Conservation (phyloP, 1,140 invertebrate genomes). For the Drosophila nasuta region DNA sequence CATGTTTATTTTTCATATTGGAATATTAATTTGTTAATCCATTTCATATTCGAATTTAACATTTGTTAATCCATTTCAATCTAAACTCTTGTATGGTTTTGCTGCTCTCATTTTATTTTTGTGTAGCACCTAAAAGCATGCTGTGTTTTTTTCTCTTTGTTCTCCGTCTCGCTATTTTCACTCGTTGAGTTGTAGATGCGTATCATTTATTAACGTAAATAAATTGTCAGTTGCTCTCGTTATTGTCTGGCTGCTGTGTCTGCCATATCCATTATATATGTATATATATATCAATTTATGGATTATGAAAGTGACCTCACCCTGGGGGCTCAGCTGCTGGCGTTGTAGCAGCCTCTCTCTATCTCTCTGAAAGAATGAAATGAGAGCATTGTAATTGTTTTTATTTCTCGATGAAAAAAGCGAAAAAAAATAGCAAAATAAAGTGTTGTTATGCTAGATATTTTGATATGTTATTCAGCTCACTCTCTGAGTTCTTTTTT, state of each 20-base stretch:
- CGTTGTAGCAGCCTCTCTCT: constrained; percentile 3
- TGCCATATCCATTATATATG: constrained; percentile 15
- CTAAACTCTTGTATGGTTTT: background rate
- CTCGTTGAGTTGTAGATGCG: constrained; percentile 8
- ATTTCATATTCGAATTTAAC: background rate
- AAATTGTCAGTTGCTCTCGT: constrained; percentile 20
- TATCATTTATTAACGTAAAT: constrained; percentile 34
- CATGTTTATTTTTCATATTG: too few relatives aligned
- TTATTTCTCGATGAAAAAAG: background rate
- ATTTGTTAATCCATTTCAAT: background rate
- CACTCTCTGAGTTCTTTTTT: background rate
- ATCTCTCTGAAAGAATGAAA: background rate
- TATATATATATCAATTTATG: constrained; percentile 63
- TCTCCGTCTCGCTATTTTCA: constrained; percentile 7
- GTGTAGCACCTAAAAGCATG: constrained; percentile 66
- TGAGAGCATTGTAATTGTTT: background rate
- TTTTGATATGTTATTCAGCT: background rate
- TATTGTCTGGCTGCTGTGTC: constrained; percentile 43
- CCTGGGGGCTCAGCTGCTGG: background rate
- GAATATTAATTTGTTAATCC: background rate
- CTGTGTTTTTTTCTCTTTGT: constrained; percentile 5
- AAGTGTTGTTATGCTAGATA: background rate
- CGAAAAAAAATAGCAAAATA: background rate
- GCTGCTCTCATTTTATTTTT: background rate
- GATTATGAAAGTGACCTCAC: constrained; percentile 55